Conservation (phyloP, 2,113 vertebrate genomes). For the Platysteira castanea region DNA sequence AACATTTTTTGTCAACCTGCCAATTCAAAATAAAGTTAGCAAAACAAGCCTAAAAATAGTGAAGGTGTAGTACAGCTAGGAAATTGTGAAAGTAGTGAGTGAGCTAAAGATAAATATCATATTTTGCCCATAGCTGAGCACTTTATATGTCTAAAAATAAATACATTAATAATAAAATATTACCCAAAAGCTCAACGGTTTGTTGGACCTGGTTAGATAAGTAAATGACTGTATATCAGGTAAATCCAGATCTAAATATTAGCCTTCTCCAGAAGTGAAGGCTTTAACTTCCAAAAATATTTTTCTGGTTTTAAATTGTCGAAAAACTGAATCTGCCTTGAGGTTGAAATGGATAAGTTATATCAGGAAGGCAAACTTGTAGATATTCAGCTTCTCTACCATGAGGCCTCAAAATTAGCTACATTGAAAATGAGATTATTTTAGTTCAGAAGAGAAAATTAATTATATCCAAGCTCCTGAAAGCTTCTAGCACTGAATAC, state of each 20-base stretch:
- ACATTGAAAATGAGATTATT: neutral
- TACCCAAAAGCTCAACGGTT: neutral
- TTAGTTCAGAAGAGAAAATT: neutral
- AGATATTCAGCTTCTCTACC: neutral
- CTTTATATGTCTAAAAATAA: neutral
- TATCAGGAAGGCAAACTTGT: neutral
- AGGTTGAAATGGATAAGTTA: neutral
- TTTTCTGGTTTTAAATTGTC: neutral
- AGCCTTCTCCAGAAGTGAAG: neutral
- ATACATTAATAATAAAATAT: neutral
- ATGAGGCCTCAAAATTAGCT: neutral
- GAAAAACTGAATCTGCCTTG: neutral
- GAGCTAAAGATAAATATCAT: neutral
- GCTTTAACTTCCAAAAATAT: neutral
- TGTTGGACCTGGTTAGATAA: neutral
- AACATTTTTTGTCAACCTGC: slow-evolving; percentile 3
- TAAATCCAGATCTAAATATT: neutral
- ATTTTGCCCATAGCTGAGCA: neutral
- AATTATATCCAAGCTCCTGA: neutral
- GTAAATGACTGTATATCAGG: neutral
- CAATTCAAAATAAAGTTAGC: slow-evolving; percentile 19
- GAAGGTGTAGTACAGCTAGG: neutral
- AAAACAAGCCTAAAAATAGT: slow-evolving; percentile 59
- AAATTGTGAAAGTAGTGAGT: neutral
- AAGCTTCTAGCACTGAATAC: neutral